Evolutionary conservation across 1,140 invertebrate species (phyloP).

Genomic region (Paraescarpia echinospica): DNA sequence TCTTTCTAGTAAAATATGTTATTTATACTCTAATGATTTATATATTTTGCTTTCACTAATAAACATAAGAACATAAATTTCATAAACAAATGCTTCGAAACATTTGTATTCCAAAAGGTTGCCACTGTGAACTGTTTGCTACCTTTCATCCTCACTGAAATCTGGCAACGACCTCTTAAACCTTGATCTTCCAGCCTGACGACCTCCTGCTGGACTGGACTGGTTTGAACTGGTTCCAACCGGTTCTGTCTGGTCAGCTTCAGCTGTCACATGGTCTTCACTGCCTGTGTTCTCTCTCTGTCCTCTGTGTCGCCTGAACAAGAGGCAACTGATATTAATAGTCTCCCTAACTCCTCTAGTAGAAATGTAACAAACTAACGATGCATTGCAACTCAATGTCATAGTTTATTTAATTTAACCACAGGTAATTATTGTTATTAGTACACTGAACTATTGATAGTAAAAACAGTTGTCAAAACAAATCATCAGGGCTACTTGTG

Average conservation of each 20-base stretch:
- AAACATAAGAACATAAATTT: not conserved
- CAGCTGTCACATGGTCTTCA: slow-evolving; percentile 2
- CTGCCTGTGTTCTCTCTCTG: not conserved
- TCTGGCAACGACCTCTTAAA: not conserved
- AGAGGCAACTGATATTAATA: not conserved
- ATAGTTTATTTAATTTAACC: too few species aligned
- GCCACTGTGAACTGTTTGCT: too few species aligned
- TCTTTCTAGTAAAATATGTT: too few species aligned
- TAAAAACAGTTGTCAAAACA: too few species aligned
- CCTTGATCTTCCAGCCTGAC: not conserved
- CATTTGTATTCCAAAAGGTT: too few species aligned
- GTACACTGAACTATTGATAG: too few species aligned
- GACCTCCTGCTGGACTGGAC: not conserved
- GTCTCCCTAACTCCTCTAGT: too few species aligned
- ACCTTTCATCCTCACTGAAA: not conserved
- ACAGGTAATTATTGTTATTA: too few species aligned
- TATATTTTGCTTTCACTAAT: not conserved
- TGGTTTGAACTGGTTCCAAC: not conserved
- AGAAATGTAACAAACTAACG: too few species aligned
- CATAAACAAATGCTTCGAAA: not conserved
- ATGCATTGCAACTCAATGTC: too few species aligned
- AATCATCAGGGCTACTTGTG: too few species aligned
- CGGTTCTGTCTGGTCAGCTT: not conserved
- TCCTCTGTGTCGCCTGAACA: not conserved
- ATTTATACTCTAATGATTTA: not conserved